Base-by-base conservation (phyloP, 2,113 vertebrate species). In the Oreochromis aureus region DNA sequence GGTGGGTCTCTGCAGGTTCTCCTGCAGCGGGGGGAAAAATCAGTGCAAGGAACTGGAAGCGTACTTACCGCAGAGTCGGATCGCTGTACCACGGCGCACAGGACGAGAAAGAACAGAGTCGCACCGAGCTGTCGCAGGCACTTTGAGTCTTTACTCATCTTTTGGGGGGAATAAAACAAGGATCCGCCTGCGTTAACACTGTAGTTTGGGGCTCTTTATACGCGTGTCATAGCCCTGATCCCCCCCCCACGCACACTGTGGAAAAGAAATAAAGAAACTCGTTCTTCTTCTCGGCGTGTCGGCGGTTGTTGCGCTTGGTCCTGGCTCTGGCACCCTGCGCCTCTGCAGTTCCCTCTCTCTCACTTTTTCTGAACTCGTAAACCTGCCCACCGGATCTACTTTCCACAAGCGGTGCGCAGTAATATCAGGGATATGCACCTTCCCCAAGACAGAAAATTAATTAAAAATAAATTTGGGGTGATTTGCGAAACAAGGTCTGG, bases 21-120 rank as follows among this genome's bases (percentile, higher is more conserved):
- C 8, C 16, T 22, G 27, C 58, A 56, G 39, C 10, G 15, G 6
- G 8, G n/a, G 1, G 0, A n/a, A 61, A 51, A 44, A 56, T 83
- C 5, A n/a, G 16, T 34, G 19, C 58, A 80, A 53, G 55, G 11
- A 46, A 53, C 10, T 13, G 44, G 39, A 55, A 73, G 16, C 8
- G 51, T 84, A 96, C 97, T 97, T 91, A 97, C 97, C 96, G 94
- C 94, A 11, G 94, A 94, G 78, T 97, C 87, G 2, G 95, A 83
- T 13, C 46, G 92, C 86, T 92, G 93, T 81, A 96, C 92, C 87
- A 80, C 87, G 86, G 89, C 86, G 91, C 91, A 95, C 90, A 97
- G 87, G 24, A 84, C 83, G 87, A 96, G 48, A 80, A 96, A 22
- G 51, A 95, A 83, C 87, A 96, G 87, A 10, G 90, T 78, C 87